These are phyloP conservation scores for Eupithecia subumbrata DNA, from an alignment of 2,888 invertebrate genomes.

Conservation along the genomic window DNA sequence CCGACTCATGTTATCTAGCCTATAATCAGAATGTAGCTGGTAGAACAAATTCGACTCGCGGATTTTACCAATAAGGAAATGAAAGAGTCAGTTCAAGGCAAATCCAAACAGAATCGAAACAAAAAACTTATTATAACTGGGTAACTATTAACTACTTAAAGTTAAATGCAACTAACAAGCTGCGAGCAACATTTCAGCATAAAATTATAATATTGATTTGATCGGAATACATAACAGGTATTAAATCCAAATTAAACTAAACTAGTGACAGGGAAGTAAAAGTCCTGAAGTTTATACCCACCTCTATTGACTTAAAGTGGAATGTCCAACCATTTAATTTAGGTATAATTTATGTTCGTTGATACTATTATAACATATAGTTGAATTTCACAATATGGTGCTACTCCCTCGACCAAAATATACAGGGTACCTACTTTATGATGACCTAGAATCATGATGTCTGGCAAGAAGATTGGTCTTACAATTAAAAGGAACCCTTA, in stretches of 20 bases:
- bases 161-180: slow-evolving; percentile 24
- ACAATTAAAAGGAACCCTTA: too few species aligned
- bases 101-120: slow-evolving; percentile 55
- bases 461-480: too few species aligned
- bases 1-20: slow-evolving; percentile 30
- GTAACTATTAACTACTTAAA: slow-evolving; percentile 48
- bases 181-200: slow-evolving; percentile 20
- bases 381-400: neutral
- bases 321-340: neutral
- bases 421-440: too few species aligned
- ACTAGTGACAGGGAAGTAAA: neutral
- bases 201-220: slow-evolving; percentile 22
- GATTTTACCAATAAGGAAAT: slow-evolving; percentile 70
- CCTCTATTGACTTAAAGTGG: neutral
- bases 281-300: neutral
- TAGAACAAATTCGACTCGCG: slow-evolving; percentile 48
- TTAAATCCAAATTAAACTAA: neutral
- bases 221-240: slow-evolving; percentile 55
- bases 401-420: too few species aligned
- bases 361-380: neutral
- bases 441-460: too few species aligned
- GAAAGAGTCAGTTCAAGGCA: slow-evolving; percentile 72
- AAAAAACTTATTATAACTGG: slow-evolving; percentile 44
- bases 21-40: slow-evolving; percentile 33
- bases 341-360: too few species aligned